Conservation (phyloP, 2,113 vertebrate genomes). For the Poecilia latipinna region DNA sequence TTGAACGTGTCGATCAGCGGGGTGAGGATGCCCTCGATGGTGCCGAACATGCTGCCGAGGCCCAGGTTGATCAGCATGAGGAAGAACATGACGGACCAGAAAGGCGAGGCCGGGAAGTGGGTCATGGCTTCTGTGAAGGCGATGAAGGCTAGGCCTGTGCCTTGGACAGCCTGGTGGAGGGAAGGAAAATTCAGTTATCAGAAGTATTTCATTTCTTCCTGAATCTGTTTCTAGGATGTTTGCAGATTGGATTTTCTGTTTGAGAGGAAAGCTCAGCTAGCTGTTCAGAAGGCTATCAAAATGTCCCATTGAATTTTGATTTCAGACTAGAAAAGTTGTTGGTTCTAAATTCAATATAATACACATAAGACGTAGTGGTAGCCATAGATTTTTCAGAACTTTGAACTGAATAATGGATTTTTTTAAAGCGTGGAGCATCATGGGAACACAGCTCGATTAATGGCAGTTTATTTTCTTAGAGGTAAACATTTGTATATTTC, state of each 20-base stretch:
- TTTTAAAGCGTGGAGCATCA: no score
- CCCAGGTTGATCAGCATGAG: slow-evolving; percentile 97
- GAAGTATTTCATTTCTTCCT: no score
- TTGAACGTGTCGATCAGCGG: slow-evolving; percentile 95
- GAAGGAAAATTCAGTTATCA: neutral
- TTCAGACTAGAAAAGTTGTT: no score
- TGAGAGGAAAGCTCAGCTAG: neutral
- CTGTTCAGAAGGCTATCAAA: neutral
- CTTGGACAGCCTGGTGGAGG: slow-evolving; percentile 88
- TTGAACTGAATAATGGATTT: no score
- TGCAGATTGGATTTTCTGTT: neutral
- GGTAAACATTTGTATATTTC: no score
- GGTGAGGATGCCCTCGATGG: slow-evolving; percentile 95
- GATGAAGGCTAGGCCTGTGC: slow-evolving; percentile 96
- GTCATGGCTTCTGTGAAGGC: slow-evolving; percentile 99
- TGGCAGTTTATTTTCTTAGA: no score
- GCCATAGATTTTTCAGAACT: neutral
- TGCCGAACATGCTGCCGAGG: slow-evolving; percentile 98
- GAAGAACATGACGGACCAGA: slow-evolving; percentile 99
- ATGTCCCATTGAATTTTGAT: no score
- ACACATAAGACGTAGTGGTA: no score
- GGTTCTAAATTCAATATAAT: neutral
- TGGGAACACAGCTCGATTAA: no score
- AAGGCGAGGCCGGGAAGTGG: slow-evolving; percentile 95
- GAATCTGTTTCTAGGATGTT: neutral